Evolutionary conservation across 23 tunicate species (phyloP).

Genomic region (Halocynthia roretzi): DNA sequence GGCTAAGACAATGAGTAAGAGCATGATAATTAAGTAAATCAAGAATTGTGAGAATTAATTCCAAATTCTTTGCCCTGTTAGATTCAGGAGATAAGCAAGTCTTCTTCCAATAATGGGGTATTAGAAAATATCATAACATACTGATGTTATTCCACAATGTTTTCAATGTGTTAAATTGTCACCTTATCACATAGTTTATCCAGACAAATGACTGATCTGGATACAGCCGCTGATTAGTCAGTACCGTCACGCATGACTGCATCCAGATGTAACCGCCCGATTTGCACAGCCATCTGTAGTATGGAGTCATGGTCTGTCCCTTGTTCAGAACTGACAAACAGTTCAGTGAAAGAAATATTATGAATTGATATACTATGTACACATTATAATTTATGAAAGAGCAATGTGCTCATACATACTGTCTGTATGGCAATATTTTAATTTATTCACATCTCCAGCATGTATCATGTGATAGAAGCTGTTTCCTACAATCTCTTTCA

Average conservation of each 20-base stretch:
- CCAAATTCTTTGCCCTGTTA: no score
- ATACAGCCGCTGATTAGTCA: constrained; percentile 33
- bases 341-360: not conserved
- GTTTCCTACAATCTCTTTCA: constrained; percentile 40
- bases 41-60: no score
- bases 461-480: constrained; percentile 61
- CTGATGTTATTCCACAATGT: no score
- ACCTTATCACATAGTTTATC: constrained; percentile 54
- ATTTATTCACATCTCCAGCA: constrained; percentile 43
- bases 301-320: constrained; percentile 52
- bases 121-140: no score
- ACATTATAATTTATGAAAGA: not conserved
- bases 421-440: constrained; percentile 43
- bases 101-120: no score
- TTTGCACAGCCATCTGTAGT: constrained; percentile 66
- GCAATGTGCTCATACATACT: constrained; percentile 23
- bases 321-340: constrained; percentile 40
- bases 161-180: no score
- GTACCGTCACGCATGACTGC: constrained; percentile 43
- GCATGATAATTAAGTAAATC: no score
- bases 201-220: constrained; percentile 54
- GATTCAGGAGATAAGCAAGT: no score
- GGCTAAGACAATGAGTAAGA: no score
- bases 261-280: constrained; percentile 50
- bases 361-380: not conserved